Base-by-base conservation (phyloP, 2,797 vertebrate genomes). In the Aselliscus stoliczkanus region DNA sequence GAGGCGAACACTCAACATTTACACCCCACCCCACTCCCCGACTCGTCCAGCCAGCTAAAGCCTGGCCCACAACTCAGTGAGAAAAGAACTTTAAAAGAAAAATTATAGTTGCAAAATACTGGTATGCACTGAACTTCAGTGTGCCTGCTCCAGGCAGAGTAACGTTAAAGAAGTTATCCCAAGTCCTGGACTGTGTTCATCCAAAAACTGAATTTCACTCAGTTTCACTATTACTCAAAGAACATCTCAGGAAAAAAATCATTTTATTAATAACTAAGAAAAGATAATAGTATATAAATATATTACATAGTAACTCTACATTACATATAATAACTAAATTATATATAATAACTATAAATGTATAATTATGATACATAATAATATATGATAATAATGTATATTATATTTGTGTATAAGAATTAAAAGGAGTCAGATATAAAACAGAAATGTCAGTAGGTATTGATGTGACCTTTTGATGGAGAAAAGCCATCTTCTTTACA, bases 161-260 rank as follows among this genome's bases (percentile, higher is more conserved):
- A 23, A 44, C 37, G 2, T 31, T 4, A 54, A 7, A 2, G 2
- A 54, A 25, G 23, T 1, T 20, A 23, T 9, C 13, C 10, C 4
- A 7, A 31, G 31, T 15, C 39, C n/a, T 31, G 3, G 15, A 20
- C 69, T 4, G 4, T 1, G 4, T 21, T 9, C 21, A 18, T 34
- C 58, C 77, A 0, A 21, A 29, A 20, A n/a, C 44, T 2, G 44
- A 21, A 0, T 18, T 25, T 31, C 47, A 6, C 20, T 69, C 70
- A 14, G 21, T 72, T 39, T 73, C 27, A 56, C 15, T 20, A 8
- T 15, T 18, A 23, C 44, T 84, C 31, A 44, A 31, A 56, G 47
- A 44, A 13, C 7, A 2, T 13, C 58, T 21, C 56, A 15, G 81
- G 72, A 44, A 56, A 62, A 17, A 47, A 54, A 54, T 25, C 23